These are phyloP conservation scores for Falco biarmicus DNA, from an alignment of 2,797 vertebrate species.

Conservation along the genomic window DNA sequence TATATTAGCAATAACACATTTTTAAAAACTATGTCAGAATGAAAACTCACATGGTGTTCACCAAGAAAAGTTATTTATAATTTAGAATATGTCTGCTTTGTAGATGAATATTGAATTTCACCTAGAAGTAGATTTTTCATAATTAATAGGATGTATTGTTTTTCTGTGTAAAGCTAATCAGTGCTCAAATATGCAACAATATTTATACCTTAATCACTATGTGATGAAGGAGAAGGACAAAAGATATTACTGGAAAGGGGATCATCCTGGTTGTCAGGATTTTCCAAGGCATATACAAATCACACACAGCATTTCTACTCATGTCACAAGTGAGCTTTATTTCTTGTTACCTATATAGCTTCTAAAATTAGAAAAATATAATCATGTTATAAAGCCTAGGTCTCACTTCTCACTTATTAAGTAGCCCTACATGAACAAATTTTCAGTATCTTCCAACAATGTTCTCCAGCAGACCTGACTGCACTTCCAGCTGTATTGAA, in stretches of 20 bases:
- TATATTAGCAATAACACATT: conserved; percentile 8
- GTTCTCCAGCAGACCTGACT: neutral
- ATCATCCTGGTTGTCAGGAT: neutral
- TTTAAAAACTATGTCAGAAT: neutral
- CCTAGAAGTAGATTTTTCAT: neutral
- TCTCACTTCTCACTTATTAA: neutral
- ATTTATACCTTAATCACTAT: neutral
- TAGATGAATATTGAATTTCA: conserved; percentile 8
- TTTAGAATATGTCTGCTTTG: conserved; percentile 10
- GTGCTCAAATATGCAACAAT: neutral
- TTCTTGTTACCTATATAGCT: neutral
- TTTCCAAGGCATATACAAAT: neutral
- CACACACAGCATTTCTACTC: neutral
- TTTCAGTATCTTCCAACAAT: neutral
- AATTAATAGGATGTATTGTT: neutral
- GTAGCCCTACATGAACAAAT: neutral
- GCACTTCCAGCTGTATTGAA: neutral
- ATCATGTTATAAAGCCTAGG: neutral
- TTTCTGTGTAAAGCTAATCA: neutral
- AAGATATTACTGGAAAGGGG: neutral
- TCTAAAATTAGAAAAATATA: neutral
- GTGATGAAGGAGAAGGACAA: neutral
- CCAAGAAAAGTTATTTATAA: neutral
- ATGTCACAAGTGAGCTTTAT: neutral
- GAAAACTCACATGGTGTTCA: neutral